A percentile compares a stretch with the other conserved stretches of the same genome.
Evolutionary conservation across 1,140 invertebrate species (phyloP).

Genomic region (Scaptomyza hsui): DNA sequence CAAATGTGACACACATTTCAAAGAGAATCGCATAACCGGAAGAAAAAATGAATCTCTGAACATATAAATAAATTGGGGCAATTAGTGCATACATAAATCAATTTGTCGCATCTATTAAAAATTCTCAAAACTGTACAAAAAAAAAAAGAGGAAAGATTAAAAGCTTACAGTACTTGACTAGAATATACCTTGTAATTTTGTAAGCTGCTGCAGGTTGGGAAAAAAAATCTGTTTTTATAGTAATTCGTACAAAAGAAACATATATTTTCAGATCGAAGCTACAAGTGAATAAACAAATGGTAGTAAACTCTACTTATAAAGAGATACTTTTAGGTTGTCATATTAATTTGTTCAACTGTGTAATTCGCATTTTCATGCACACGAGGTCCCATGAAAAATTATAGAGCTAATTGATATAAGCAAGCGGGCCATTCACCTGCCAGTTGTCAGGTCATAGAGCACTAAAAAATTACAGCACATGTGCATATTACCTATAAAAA

Average conservation of each 20-base stretch:
- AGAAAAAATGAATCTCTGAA: constrained; percentile 19
- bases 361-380: constrained; percentile 15
- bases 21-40: not conserved
- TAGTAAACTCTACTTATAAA: too few relatives aligned
- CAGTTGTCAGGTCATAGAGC: constrained; percentile 63
- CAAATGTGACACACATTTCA: not conserved
- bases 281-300: too few relatives aligned
- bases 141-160: not conserved
- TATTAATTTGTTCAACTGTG: not conserved
- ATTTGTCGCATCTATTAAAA: constrained; percentile 48
- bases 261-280: too few relatives aligned
- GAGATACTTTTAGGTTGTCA: too few relatives aligned
- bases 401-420: constrained; percentile 56
- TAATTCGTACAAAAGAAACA: too few relatives aligned
- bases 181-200: not conserved
- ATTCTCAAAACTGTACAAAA: not conserved
- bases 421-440: constrained; percentile 29
- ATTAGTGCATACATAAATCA: constrained; percentile 66
- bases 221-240: too few relatives aligned
- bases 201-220: too few relatives aligned
- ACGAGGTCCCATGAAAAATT: constrained; percentile 45
- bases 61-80: constrained; percentile 56
- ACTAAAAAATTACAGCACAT: constrained; percentile 51
- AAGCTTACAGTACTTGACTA: not conserved
- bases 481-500: constrained; percentile 50